Base-by-base conservation (phyloP, 2,888 invertebrate genomes). In the Polia nebulosa region DNA sequence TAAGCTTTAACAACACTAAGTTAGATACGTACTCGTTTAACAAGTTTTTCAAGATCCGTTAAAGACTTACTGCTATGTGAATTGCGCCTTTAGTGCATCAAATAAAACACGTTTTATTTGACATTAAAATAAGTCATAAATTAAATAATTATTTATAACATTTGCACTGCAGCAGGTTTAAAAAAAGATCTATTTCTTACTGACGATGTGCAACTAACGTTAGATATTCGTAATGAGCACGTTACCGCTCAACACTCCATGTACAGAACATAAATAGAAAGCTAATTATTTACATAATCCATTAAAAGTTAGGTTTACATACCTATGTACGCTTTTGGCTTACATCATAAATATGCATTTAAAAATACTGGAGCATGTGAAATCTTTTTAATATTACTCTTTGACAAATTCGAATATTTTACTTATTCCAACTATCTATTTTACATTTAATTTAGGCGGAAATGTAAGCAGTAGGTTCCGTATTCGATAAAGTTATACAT, bases 261-360 rank as follows among this genome's bases (percentile, higher is more conserved):
- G 76, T 76, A 70, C 60, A 79, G 81, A 72, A 63, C 60, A 78
- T 81, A 78, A 80, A 70, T 82, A 86, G 85, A 85, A 87, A 87
- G 87, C 77, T 75, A 85, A 79, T 83, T 82, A 86, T 84, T 86
- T 81, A 78, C 80, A 79, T 82, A 82, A 70, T 68, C 77, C 76
- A 70, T 81, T 81, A 70, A 69, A 76, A 76, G 74, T 65, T 72
- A 72, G 32, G 56, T 65, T 62, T 51, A 73, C 64, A 72, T 78
- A 68, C 57, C 60, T 47, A 41, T 58, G 72, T 47, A 63, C 76
- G 56, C 55, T 65, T 77, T 76, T 67, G 57, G 76, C 22, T 51
- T 47, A 34, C n/a, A 41, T 62, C 61, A 72, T 78, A 66, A 69
- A 81, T 80, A 74, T 81, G 68, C 41, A 81, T 53, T 44, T 51